These are phyloP conservation scores for Drosophila siamana DNA, from an alignment of 2,888 invertebrate species.

Conservation along the genomic window DNA sequence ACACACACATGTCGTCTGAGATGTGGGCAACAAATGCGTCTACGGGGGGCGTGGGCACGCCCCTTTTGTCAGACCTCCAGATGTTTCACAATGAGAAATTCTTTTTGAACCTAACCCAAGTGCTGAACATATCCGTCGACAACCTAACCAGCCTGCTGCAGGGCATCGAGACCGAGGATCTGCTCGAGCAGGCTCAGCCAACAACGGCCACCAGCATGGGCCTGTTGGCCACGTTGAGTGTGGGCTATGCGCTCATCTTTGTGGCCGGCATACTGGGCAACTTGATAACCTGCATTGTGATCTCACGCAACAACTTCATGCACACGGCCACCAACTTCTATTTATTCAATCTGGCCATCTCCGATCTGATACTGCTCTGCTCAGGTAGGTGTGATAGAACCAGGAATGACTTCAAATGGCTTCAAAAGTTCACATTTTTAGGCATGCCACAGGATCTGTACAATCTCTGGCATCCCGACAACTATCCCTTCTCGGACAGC, in stretches of 20 bases:
- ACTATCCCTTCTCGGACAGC: conserved; percentile 91
- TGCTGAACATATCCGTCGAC: conserved; percentile 82
- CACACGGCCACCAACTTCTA: conserved; percentile 93
- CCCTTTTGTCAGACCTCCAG: conserved; percentile 56
- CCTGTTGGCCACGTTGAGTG: conserved; percentile 87
- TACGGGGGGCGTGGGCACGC: conserved; percentile 24
- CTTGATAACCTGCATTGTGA: conserved; percentile 93
- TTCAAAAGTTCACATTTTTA: no score
- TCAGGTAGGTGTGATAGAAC: conserved; percentile 88
- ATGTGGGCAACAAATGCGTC: conserved; percentile 61
- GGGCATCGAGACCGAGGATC: conserved; percentile 51
- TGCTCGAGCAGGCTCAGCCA: conserved; percentile 35
- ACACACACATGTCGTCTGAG: conserved; percentile 48
- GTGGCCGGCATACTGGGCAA: conserved; percentile 93
- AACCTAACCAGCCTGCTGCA: conserved; percentile 80
- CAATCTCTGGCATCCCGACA: conserved; percentile 90
- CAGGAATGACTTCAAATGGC: rapidly evolving
- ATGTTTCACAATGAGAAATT: conserved; percentile 81
- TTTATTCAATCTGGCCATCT: conserved; percentile 93
- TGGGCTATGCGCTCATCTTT: conserved; percentile 88
- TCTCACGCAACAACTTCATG: conserved; percentile 92
- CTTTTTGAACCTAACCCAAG: conserved; percentile 82
- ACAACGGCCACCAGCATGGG: conserved; percentile 54
- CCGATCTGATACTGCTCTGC: conserved; percentile 92
- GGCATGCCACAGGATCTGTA: conserved; percentile 93